Conservation (phyloP, 2,797 vertebrate species). For the Acipenser oxyrinchus region DNA sequence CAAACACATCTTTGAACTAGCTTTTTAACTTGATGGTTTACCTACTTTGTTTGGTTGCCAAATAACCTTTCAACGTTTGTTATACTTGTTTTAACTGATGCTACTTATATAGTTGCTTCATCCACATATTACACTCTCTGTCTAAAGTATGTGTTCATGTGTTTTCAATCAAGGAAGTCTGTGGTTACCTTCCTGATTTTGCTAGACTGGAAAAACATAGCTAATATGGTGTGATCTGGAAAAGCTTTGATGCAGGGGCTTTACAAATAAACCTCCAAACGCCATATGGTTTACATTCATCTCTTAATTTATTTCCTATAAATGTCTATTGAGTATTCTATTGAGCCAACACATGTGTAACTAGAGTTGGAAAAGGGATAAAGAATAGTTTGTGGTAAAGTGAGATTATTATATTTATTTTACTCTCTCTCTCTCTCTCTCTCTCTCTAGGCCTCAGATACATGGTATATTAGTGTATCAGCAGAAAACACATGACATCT, state of each 20-base stretch:
- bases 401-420: constrained; percentile 78
- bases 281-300: constrained; percentile 98
- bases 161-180: constrained; percentile 97
- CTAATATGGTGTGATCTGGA: constrained; percentile 97
- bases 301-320: constrained; percentile 99
- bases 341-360: constrained; percentile 85
- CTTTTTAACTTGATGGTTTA: too few relatives aligned
- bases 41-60: constrained; percentile 15
- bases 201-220: constrained; percentile 98
- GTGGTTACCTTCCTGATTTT: constrained; percentile 98
- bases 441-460: too few relatives aligned
- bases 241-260: constrained; percentile 95
- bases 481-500: too few relatives aligned
- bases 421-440: constrained; percentile 21
- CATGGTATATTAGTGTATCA: too few relatives aligned
- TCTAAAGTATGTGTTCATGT: constrained; percentile 72
- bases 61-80: constrained; percentile 37
- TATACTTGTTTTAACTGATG: constrained; percentile 74
- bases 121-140: constrained; percentile 67
- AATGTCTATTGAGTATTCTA: constrained; percentile 95
- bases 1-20: too few relatives aligned
- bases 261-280: constrained; percentile 96
- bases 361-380: constrained; percentile 77
- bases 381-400: constrained; percentile 80
- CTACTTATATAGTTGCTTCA: constrained; percentile 61